A percentile compares a stretch with the other conserved stretches of the same genome.
Conservation (phyloP, 2,888 invertebrate genomes). For the Drosophila merina region DNA sequence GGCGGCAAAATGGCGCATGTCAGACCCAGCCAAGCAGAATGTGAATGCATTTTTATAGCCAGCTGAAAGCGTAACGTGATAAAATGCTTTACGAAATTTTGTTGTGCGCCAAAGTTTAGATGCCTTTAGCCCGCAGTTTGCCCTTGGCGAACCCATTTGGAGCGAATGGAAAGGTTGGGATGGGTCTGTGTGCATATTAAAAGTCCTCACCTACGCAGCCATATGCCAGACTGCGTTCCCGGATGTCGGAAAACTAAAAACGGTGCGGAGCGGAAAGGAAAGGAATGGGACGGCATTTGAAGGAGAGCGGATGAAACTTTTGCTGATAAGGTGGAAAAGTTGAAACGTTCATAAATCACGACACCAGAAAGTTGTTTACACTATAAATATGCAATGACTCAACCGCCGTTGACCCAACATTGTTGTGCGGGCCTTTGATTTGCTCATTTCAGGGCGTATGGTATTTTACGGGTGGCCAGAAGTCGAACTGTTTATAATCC, state of each 20-base stretch:
- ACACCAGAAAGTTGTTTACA: constrained; percentile 74
- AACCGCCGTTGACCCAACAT: constrained; percentile 34
- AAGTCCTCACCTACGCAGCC: constrained; percentile 57
- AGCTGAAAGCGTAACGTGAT: constrained; percentile 76
- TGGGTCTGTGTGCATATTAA: constrained; percentile 55
- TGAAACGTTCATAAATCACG: constrained; percentile 77
- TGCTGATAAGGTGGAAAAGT: constrained; percentile 76
- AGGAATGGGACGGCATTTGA: neutral
- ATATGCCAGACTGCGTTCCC: constrained; percentile 46
- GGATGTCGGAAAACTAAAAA: constrained; percentile 17
- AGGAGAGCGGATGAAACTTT: constrained; percentile 63
- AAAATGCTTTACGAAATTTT: constrained; percentile 72
- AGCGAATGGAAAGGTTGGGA: neutral
- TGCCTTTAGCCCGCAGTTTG: constrained; percentile 67
- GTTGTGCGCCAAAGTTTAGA: constrained; percentile 65
- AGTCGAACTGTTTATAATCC: constrained; percentile 60
- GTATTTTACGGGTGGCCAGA: constrained; percentile 3
- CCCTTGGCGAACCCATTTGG: constrained; percentile 44
- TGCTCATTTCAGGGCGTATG: constrained; percentile 42
- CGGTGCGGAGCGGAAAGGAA: constrained; percentile 9
- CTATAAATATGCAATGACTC: constrained; percentile 65
- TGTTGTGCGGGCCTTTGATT: constrained; percentile 55
- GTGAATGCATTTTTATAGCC: constrained; percentile 74
- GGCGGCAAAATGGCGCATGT: constrained; percentile 51
- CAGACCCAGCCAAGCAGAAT: constrained; percentile 42